phyloP scores from a whole-genome alignment of 1,140 invertebrate species.

The Micrasema longulum region DNA sequence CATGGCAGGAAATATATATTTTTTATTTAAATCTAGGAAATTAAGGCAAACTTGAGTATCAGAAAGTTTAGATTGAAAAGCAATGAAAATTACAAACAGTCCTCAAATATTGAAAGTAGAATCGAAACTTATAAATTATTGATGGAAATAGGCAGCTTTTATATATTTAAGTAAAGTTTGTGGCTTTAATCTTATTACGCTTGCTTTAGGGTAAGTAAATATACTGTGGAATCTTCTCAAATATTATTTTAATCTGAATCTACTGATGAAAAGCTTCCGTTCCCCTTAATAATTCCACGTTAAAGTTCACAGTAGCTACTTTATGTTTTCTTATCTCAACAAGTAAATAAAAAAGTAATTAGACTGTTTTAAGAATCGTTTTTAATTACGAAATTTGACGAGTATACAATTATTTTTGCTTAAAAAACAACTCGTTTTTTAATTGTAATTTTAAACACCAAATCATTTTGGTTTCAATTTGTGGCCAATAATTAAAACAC shows the following conservation, averaged over 20 bases:
- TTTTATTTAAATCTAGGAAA: no score
- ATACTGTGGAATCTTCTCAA: slow-evolving; percentile 30
- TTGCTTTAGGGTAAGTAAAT: slow-evolving; percentile 30
- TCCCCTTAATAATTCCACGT: slow-evolving; percentile 11
- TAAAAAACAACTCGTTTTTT: no score
- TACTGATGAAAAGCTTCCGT: slow-evolving; percentile 8
- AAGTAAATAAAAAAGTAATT: slow-evolving; percentile 34
- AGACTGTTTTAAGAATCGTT: background rate
- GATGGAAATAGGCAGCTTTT: slow-evolving; percentile 41
- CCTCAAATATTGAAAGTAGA: slow-evolving; percentile 33
- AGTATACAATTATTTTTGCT: no score
- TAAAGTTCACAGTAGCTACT: background rate
- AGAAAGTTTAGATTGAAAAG: slow-evolving; percentile 19
- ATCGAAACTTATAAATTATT: slow-evolving; percentile 41
- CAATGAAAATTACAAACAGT: slow-evolving; percentile 11
- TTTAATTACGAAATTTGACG: slow-evolving; percentile 6
- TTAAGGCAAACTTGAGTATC: no score
- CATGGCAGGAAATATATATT: no score
- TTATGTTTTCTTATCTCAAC: slow-evolving; percentile 16
- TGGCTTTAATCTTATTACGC: slow-evolving; percentile 37
- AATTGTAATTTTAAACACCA: no score
- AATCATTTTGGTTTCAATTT: no score
- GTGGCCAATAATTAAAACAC: no score
- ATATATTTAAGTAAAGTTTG: slow-evolving; percentile 32
- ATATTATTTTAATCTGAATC: slow-evolving; percentile 39